These are phyloP conservation scores for Columbina picui DNA, from an alignment of 2,113 vertebrate genomes.

Conservation along the genomic window DNA sequence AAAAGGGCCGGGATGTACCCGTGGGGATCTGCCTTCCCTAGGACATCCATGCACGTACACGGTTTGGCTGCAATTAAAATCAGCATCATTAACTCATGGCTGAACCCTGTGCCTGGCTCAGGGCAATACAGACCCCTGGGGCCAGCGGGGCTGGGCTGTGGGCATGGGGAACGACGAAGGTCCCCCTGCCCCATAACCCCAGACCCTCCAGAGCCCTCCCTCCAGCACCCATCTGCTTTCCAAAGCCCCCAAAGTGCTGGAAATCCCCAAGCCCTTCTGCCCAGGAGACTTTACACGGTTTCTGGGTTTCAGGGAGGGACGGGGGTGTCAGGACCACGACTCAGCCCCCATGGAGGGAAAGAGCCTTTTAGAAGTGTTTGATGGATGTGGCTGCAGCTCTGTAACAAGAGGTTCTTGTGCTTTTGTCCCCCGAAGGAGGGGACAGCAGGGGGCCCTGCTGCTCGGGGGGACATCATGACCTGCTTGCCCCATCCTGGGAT, in stretches of 20 bases:
- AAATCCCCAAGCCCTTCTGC: neutral
- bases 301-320: neutral
- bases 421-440: neutral
- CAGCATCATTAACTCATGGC: fast-evolving
- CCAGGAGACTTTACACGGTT: neutral
- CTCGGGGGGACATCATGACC: fast-evolving
- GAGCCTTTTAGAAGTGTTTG: neutral
- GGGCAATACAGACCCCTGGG: neutral
- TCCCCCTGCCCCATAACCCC: neutral
- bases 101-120: neutral
- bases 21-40: neutral
- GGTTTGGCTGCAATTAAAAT: neutral
- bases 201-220: neutral
- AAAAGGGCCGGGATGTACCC: neutral
- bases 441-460: neutral
- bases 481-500: neutral
- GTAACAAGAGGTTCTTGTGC: fast-evolving
- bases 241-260: neutral
- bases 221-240: neutral
- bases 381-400: neutral
- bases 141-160: fast-evolving
- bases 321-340: fast-evolving
- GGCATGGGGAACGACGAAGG: too few relatives aligned
- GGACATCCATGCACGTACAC: neutral
- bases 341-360: neutral